Evolutionary conservation across 2,888 invertebrate species (phyloP), one percentile per base, ranked within the genome.

Genomic region (Oxyteleia sp.): DNA sequence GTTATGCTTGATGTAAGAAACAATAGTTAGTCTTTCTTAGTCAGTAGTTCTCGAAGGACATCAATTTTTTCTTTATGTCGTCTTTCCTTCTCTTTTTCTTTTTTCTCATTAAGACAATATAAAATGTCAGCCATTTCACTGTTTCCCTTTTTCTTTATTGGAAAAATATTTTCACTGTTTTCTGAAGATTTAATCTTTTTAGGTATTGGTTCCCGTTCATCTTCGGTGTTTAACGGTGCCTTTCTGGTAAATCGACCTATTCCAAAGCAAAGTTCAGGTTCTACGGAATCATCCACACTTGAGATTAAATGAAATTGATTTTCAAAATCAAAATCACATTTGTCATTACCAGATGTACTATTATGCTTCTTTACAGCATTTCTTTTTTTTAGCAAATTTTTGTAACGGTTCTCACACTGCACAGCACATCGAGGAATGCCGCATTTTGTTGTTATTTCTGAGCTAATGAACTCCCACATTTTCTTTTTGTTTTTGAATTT

Each of bases 401-500:
- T 68, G 47, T 53, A 68, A 26, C 11, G 15, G 11, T 13, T 68
- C 35, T 68, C 68, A 8, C 53, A 68, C 8, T 53, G 51, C 7
- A 29, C n/a, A 16, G 2, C 1, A 43, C 18, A 15, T 10, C 51
- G 68, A 18, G 16, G n/a, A 7, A 18, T 43, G 8, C 20, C 38
- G 0, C 20, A 51, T 3, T 15, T 15, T 29, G 51, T n/a, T 15
- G 53, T 41, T 4, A 68, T 8, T 29, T 41, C 29, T 10, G 26
- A 18, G 1, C 41, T 13, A 0, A 68, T 16, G 18, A 16, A 53
- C 0, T 13, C 7, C 53, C 53, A 68, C 68, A 68, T 68, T 8
- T 0, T 0, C n/a, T 53, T 68, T 29, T 68, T 68, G 2, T 53
- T 68, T 53, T 68, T 53, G 16, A 51, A 68, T 53, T 53, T 68